phyloP scores from a whole-genome alignment of 2,888 invertebrate species.

The Cryptocheilus praepositus region DNA sequence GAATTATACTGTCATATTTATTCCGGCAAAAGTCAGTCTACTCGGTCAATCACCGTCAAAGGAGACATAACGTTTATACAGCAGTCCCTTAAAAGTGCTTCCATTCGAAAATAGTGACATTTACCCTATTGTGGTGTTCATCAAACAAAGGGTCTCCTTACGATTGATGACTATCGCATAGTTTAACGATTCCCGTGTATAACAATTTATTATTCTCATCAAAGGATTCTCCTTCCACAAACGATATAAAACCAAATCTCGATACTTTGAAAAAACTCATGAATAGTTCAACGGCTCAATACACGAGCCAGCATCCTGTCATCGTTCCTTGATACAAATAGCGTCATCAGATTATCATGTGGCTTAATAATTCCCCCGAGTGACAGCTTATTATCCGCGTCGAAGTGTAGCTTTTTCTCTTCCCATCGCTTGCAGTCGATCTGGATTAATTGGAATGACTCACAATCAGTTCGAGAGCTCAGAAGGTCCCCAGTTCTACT shows the following conservation, averaged over 20 bases:
- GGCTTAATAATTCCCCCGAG: conserved; percentile 20
- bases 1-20: too few species aligned
- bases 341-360: too few species aligned
- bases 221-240: conserved; percentile 15
- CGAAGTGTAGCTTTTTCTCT: conserved; percentile 21
- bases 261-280: conserved; percentile 35
- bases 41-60: too few species aligned
- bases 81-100: too few species aligned
- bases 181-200: not conserved
- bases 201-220: conserved; percentile 25
- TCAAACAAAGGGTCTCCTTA: too few species aligned
- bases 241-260: conserved; percentile 16
- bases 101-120: too few species aligned
- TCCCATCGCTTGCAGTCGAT: conserved; percentile 14
- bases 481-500: not conserved
- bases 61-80: too few species aligned
- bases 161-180: too few species aligned
- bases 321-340: too few species aligned
- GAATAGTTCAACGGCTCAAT: not conserved
- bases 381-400: conserved; percentile 27
- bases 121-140: too few species aligned
- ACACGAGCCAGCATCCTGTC: not conserved
- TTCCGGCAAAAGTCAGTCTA: too few species aligned
- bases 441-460: conserved; percentile 41
- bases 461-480: not conserved